These are phyloP conservation scores for Ormyrus pomaceus DNA, from an alignment of 2,888 invertebrate genomes.

Conservation along the genomic window DNA sequence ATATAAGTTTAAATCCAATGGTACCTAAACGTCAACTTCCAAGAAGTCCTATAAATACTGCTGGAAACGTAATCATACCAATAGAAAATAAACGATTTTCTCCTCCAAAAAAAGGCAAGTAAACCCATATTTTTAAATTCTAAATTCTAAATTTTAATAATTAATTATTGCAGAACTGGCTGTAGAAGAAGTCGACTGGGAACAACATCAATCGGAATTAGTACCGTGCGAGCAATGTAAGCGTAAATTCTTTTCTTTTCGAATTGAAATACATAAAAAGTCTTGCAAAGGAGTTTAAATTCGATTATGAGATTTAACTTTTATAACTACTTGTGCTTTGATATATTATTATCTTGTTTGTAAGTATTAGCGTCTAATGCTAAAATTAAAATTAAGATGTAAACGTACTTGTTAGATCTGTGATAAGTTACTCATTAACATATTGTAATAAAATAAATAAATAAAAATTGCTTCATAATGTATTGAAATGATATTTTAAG, in stretches of 20 bases:
- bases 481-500: neutral
- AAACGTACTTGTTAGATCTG: conserved; percentile 1
- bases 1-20: conserved; percentile 64
- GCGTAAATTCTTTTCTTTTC: conserved; percentile 64
- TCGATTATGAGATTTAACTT: neutral
- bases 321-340: too few relatives aligned
- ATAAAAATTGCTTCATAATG: too few relatives aligned
- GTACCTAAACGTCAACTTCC: conserved; percentile 63
- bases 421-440: neutral
- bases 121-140: neutral
- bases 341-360: conserved; percentile 8
- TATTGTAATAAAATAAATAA: too few relatives aligned
- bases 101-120: conserved; percentile 46
- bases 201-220: conserved; percentile 63
- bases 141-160: neutral
- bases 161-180: conserved; percentile 53
- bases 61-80: conserved; percentile 13
- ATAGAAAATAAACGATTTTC: conserved; percentile 39
- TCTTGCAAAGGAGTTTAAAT: conserved; percentile 54
- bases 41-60: conserved; percentile 61
- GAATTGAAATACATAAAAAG: conserved; percentile 62
- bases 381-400: conserved; percentile 18
- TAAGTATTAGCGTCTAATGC: conserved; percentile 30
- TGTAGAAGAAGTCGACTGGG: conserved; percentile 64
- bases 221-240: conserved; percentile 64